phyloP scores from a whole-genome alignment of 2,113 vertebrate species.

The Rhadina sibilatrix region DNA sequence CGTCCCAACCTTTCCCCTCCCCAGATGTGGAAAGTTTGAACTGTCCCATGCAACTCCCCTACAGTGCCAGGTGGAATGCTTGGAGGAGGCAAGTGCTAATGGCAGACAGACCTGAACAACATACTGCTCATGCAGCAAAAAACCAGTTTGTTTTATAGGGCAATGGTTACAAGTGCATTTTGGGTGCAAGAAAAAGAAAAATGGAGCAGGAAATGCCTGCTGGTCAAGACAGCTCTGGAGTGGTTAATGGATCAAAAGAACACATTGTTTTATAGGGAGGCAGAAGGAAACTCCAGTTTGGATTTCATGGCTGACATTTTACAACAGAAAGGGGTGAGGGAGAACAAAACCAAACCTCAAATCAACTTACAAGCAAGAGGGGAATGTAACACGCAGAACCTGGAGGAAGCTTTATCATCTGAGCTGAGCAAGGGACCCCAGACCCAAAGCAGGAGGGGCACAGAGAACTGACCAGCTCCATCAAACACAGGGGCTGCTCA shows the following conservation, averaged over 20 bases:
- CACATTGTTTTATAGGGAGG: background rate
- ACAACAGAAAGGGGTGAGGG: background rate
- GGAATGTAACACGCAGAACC: background rate
- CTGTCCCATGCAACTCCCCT: background rate
- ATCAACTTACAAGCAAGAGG: conserved; percentile 5
- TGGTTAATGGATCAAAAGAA: background rate
- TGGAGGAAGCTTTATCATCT: background rate
- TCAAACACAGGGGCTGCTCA: background rate
- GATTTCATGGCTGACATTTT: background rate
- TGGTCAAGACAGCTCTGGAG: background rate
- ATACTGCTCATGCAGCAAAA: conserved; percentile 35
- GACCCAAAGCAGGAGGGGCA: background rate
- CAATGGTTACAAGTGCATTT: background rate
- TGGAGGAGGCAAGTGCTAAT: background rate
- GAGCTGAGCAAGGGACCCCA: background rate
- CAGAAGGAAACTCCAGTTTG: background rate
- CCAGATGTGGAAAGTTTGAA: background rate
- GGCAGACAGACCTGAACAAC: background rate
- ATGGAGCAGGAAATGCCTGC: background rate
- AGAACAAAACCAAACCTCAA: conserved; percentile 28
- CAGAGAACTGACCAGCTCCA: background rate
- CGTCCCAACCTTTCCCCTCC: background rate
- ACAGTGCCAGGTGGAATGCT: background rate
- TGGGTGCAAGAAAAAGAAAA: background rate
- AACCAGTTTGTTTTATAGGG: background rate